Percentiles rank a stretch among this genome's conserved stretches.
phyloP scores from a whole-genome alignment of 2,113 vertebrate species.

The Forbesichthys papilliferus region DNA sequence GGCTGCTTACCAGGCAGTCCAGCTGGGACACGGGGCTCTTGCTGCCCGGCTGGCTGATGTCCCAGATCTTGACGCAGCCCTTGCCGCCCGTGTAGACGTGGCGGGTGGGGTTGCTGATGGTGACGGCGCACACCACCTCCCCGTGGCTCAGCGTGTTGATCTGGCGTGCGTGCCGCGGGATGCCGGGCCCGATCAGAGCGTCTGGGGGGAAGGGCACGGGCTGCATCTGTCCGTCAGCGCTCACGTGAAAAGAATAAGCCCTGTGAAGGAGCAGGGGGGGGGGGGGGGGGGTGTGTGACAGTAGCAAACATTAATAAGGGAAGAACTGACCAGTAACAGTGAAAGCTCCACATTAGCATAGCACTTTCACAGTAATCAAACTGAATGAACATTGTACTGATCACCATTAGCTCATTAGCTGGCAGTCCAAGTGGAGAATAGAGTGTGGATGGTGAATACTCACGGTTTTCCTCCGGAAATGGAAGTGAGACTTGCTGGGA shows the following conservation, averaged over 20 bases:
- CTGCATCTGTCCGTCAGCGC: constrained; percentile 86
- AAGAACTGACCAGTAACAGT: too few relatives aligned
- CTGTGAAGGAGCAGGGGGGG: constrained; percentile 57
- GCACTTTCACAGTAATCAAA: too few relatives aligned
- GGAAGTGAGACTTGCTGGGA: constrained; percentile 88
- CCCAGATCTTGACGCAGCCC: constrained; percentile 98
- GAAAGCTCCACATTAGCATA: too few relatives aligned
- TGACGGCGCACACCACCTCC: constrained; percentile 94
- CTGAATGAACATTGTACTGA: too few relatives aligned
- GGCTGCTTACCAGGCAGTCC: constrained; percentile 87
- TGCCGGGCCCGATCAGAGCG: constrained; percentile 90
- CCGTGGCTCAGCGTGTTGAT: constrained; percentile 96
- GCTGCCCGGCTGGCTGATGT: constrained; percentile 96
- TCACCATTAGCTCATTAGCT: too few relatives aligned
- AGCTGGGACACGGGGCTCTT: constrained; percentile 97
- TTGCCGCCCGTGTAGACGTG: constrained; percentile 97
- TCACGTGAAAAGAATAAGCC: constrained; percentile 79
- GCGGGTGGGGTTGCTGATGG: constrained; percentile 95
- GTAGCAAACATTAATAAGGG: too few relatives aligned
- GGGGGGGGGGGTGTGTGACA: too few relatives aligned
- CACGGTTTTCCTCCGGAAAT: constrained; percentile 97
- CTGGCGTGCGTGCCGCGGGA: constrained; percentile 93
- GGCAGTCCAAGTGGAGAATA: neutral
- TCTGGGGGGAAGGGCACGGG: constrained; percentile 95
- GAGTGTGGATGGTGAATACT: constrained; percentile 52